Base-by-base conservation (phyloP, 2,797 vertebrate genomes). In the Gymnopithys bicolor region DNA sequence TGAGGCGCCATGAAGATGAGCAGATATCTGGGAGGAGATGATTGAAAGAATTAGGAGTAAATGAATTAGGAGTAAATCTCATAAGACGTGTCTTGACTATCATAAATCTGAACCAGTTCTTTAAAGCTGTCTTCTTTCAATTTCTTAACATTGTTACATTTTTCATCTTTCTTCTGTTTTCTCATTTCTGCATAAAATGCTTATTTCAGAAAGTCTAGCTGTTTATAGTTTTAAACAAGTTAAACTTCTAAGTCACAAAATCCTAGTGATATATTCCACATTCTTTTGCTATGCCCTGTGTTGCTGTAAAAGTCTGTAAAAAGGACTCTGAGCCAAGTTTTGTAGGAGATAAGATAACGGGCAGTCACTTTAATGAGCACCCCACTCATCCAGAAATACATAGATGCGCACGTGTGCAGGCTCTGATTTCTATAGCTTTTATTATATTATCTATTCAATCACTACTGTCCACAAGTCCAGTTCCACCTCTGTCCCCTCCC, bases 21-120 rank as follows among this genome's bases (percentile, higher is more conserved):
- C 5, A 12, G 27, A 3, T 33, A 32, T 6, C 14, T 68, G 3
- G 4, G 1, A 5, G 3, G 23, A 63, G 33, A 41, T 11, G 19
- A 15, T 5, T 41, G 22, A 67, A 39, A 39, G 11, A 79, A 43
- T 24, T n/a, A n/a, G n/a, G n/a, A n/a, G n/a, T n/a, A n/a, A n/a
- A n/a, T n/a, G n/a, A 41, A 19, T 41, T 62, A 25, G 9, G 27
- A n/a, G 2, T 43, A 46, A 41, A 45, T 87, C 19, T 22, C 3
- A 0, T 58, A 66, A 32, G 11, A 27, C 63, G 11, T 6, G 10
- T 43, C 17, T 79, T 68, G 41, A 64, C 8, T 67, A 7, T 43
- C 27, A 27, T 51, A 63, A 85, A 68, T 53, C 13, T 19, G 21
- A n/a, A 52, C 5, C n/a, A 5, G n/a, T 52, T 88, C 11, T 32